phyloP scores from a whole-genome alignment of 2,888 invertebrate species.

The Drosophila subquinaria region DNA sequence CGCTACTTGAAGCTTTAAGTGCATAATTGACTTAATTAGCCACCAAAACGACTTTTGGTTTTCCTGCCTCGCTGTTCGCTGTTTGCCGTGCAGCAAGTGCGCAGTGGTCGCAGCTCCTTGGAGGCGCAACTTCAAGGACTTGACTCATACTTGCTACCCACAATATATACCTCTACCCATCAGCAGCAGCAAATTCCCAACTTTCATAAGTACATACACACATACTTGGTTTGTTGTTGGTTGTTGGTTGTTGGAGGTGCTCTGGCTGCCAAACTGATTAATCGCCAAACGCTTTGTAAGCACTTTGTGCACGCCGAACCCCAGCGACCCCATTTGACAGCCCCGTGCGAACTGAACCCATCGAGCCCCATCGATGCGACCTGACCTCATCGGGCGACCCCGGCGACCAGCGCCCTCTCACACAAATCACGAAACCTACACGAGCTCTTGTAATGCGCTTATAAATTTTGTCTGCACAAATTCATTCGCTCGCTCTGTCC shows the following conservation, averaged over 20 bases:
- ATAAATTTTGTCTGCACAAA: constrained; percentile 78
- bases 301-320: constrained; percentile 61
- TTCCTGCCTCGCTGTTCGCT: background rate
- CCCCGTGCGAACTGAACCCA: constrained; percentile 20
- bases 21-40: constrained; percentile 80
- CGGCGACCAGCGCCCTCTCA: constrained; percentile 20
- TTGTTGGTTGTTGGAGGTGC: constrained; percentile 19
- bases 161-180: background rate
- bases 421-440: constrained; percentile 75
- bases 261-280: constrained; percentile 73
- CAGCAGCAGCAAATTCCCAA: constrained; percentile 22
- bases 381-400: constrained; percentile 25
- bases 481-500: constrained; percentile 48
- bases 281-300: constrained; percentile 80
- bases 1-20: constrained; percentile 76
- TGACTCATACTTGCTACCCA: constrained; percentile 13
- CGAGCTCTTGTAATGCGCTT: constrained; percentile 73
- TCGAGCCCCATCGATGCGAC: background rate
- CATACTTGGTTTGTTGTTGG: too few species aligned
- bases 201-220: constrained; percentile 28
- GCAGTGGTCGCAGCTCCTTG: constrained; percentile 56
- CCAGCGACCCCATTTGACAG: constrained; percentile 44
- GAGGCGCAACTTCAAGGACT: constrained; percentile 71
- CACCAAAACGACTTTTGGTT: constrained; percentile 74
- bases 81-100: constrained; percentile 24